A percentile compares a stretch with the other conserved stretches of the same genome.
Conservation (phyloP, 2,888 invertebrate species). For the Myathropa florea region DNA sequence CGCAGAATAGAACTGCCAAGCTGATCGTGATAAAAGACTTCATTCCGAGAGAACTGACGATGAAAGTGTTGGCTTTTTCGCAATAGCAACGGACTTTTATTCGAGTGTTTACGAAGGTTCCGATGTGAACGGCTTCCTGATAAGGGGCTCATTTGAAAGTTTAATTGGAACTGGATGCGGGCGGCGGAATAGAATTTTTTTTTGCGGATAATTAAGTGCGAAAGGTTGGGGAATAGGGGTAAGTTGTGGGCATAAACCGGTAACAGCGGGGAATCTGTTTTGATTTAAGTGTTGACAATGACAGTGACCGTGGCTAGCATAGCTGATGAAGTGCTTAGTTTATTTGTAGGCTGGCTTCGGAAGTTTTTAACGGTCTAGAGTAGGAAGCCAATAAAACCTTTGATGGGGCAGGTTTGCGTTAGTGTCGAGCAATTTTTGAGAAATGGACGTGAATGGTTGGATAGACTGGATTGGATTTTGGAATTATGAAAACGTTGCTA, state of each 20-base stretch:
- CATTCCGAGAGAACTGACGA: conserved; percentile 6
- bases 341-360: too few relatives aligned
- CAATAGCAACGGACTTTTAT: conserved; percentile 36
- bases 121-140: conserved; percentile 1
- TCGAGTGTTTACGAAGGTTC: conserved; percentile 22
- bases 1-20: conserved; percentile 3
- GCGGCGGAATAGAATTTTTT: conserved; percentile 9
- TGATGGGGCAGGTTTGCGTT: neutral
- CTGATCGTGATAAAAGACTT: conserved; percentile 5
- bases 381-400: neutral
- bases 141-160: conserved; percentile 37
- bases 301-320: neutral
- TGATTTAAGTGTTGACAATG: neutral
- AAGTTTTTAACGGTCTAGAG: neutral
- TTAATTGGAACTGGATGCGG: conserved; percentile 46
- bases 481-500: too few relatives aligned
- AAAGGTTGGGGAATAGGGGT: conserved; percentile 16
- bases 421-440: too few relatives aligned
- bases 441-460: too few relatives aligned
- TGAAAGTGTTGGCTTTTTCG: neutral
- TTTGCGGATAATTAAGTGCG: conserved; percentile 26
- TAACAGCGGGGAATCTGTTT: conserved; percentile 2
- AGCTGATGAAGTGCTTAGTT: neutral
- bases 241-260: neutral
- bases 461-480: too few relatives aligned